phyloP scores from a whole-genome alignment of 2,797 vertebrate species.

The Kryptopterus vitreolus region DNA sequence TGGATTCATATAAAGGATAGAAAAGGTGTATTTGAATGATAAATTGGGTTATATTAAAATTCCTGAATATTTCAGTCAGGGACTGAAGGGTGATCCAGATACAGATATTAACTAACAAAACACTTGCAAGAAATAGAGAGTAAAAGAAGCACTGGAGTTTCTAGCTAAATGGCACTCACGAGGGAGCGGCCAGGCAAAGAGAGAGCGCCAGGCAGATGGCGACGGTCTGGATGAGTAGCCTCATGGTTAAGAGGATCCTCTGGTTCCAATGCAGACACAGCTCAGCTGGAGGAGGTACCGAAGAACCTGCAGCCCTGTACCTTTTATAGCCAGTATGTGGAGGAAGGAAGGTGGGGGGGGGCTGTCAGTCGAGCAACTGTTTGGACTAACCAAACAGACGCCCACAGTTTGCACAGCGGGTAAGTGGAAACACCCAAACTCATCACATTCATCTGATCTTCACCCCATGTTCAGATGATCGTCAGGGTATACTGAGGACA shows the following conservation, averaged over 20 bases:
- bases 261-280: slow-evolving; percentile 39
- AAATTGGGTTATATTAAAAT: too few species aligned
- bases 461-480: slow-evolving; percentile 26
- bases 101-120: slow-evolving; percentile 1
- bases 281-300: slow-evolving; percentile 48
- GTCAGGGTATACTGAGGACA: slow-evolving; percentile 46
- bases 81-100: neutral
- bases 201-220: slow-evolving; percentile 62
- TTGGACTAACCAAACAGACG: slow-evolving; percentile 27
- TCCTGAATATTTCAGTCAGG: too few species aligned
- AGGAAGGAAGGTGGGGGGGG: too few species aligned
- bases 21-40: too few species aligned
- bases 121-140: neutral
- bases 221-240: slow-evolving; percentile 58
- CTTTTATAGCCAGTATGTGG: slow-evolving; percentile 49
- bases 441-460: neutral
- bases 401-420: slow-evolving; percentile 35
- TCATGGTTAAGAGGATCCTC: slow-evolving; percentile 63
- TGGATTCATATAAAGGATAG: too few species aligned
- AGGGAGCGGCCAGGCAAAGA: slow-evolving; percentile 46
- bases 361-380: slow-evolving; percentile 10
- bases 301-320: neutral
- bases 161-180: slow-evolving; percentile 59
- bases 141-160: neutral
- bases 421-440: slow-evolving; percentile 9